These are phyloP conservation scores for Anguilla rostrata DNA, from an alignment of 2,113 vertebrate genomes.

Conservation along the genomic window DNA sequence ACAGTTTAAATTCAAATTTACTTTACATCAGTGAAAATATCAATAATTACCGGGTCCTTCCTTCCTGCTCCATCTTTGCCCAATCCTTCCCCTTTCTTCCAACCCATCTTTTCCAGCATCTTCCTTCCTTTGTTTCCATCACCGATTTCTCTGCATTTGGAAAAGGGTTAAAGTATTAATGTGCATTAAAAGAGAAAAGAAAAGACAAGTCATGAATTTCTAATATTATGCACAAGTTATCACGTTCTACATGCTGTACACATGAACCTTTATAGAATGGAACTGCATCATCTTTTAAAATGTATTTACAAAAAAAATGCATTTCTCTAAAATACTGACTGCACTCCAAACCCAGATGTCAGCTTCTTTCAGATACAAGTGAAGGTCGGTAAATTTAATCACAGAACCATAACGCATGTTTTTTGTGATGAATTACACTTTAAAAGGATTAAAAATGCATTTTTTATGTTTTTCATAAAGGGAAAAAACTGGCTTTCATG, in stretches of 20 bases:
- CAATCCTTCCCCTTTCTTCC: slow-evolving; percentile 94
- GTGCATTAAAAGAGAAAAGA: neutral
- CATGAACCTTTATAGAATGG: neutral
- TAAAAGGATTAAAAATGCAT: no score
- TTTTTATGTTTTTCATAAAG: neutral
- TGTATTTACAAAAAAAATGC: neutral
- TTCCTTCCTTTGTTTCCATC: slow-evolving; percentile 90
- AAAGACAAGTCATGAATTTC: neutral
- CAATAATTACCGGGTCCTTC: slow-evolving; percentile 81
- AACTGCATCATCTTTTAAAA: neutral
- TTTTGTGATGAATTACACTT: neutral
- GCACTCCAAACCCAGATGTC: neutral
- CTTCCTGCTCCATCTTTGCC: slow-evolving; percentile 89
- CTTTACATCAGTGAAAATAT: no score
- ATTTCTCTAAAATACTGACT: no score
- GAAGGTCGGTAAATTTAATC: neutral
- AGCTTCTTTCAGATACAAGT: neutral
- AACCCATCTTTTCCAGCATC: slow-evolving; percentile 98
- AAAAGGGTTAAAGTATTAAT: slow-evolving; percentile 30
- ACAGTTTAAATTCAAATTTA: no score
- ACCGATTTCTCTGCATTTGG: slow-evolving; percentile 84
- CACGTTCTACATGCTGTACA: neutral
- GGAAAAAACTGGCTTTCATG: neutral
- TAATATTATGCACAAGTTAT: neutral
- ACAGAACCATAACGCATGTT: neutral